Percentiles rank a stretch among this genome's conserved stretches.
phyloP scores from a whole-genome alignment of 2,113 vertebrate genomes.

The Passer montanus region DNA sequence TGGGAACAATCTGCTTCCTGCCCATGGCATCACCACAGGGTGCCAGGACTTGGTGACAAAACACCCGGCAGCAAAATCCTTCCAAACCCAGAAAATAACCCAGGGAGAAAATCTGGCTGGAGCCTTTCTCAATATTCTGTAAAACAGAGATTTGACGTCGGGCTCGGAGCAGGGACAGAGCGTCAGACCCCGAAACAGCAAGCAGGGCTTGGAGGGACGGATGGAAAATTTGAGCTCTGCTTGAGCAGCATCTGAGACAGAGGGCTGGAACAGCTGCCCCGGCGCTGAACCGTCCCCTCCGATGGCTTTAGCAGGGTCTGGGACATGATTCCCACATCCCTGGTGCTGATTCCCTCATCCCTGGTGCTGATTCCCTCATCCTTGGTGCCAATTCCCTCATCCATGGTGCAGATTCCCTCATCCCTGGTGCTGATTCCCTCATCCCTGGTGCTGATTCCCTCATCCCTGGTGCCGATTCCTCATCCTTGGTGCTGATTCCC shows the following conservation, averaged over 20 bases:
- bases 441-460: not conserved
- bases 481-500: not conserved
- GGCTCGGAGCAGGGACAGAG: not conserved
- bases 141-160: not conserved
- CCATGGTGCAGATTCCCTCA: not conserved
- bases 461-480: not conserved
- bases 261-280: not conserved
- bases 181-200: not conserved
- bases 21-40: not conserved
- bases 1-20: not conserved
- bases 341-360: not conserved
- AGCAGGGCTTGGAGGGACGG: not conserved
- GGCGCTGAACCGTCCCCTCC: fast-evolving
- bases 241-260: not conserved
- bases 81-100: not conserved
- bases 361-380: no score
- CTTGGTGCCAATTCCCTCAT: not conserved
- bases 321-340: fast-evolving
- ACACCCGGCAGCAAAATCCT: not conserved
- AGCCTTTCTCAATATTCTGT: not conserved
- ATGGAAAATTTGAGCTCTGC: not conserved
- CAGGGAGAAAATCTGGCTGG: not conserved
- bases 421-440: not conserved
- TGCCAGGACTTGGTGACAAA: not conserved
- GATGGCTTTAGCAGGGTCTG: not conserved